phyloP scores from a whole-genome alignment of 2,797 vertebrate genomes.

The Lacerta agilis region DNA sequence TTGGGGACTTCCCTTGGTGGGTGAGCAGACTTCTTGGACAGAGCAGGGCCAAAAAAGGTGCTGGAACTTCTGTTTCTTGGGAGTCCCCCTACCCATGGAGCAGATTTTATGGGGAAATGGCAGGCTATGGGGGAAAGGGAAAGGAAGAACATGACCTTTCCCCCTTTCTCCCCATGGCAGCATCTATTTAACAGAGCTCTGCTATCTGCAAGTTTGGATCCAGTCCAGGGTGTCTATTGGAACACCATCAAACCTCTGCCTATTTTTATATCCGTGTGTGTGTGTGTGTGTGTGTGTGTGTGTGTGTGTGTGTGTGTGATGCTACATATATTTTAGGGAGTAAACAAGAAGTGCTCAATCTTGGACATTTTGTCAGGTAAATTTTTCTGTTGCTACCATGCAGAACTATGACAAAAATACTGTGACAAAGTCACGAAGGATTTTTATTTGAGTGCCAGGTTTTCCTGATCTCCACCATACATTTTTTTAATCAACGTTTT shows the following conservation, averaged over 20 bases:
- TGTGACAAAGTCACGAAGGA: background rate
- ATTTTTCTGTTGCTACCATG: background rate
- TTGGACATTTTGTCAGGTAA: background rate
- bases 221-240: background rate
- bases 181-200: background rate
- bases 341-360: background rate
- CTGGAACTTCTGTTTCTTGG: no score
- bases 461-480: background rate
- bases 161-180: background rate
- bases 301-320: background rate
- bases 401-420: background rate
- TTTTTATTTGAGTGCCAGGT: background rate
- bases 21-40: no score
- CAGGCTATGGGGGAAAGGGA: background rate
- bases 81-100: no score
- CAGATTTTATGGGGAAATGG: no score
- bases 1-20: no score
- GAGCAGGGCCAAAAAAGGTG: no score
- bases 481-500: constrained; percentile 1
- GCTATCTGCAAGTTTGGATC: background rate
- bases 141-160: background rate
- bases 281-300: background rate
- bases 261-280: background rate
- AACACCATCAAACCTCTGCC: background rate
- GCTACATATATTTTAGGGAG: background rate